Conservation (phyloP, 2,888 invertebrate genomes). For the Tinea trinotella region DNA sequence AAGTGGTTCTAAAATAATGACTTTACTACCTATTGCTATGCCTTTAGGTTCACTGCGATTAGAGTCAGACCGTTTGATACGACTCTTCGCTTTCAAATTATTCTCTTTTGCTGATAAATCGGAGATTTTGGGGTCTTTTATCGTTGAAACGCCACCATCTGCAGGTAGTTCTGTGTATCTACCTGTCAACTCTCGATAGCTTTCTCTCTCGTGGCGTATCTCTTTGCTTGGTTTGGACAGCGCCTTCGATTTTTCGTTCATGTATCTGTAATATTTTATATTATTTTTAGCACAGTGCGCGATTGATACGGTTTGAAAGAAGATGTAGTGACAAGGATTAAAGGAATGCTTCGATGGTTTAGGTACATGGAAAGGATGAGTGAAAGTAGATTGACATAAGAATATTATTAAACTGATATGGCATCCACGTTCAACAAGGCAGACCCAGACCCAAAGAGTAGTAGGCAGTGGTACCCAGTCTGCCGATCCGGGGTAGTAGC, state of each 20-base stretch:
- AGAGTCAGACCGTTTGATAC: slow-evolving; percentile 58
- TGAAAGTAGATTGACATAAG: too few relatives aligned
- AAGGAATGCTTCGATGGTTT: too few relatives aligned
- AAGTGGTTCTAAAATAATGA: slow-evolving; percentile 57
- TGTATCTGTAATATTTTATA: slow-evolving; percentile 39
- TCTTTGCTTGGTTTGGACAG: slow-evolving; percentile 62
- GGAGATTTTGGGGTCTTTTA: slow-evolving; percentile 46
- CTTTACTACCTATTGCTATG: slow-evolving; percentile 59
- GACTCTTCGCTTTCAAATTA: slow-evolving; percentile 41
- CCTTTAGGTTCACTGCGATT: slow-evolving; percentile 51
- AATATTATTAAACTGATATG: too few relatives aligned
- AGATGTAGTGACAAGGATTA: too few relatives aligned
- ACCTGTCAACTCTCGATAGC: slow-evolving; percentile 60
- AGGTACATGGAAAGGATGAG: too few relatives aligned
- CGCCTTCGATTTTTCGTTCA: slow-evolving; percentile 60
- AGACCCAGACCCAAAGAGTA: too few relatives aligned
- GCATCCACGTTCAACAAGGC: too few relatives aligned
- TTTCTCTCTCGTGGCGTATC: slow-evolving; percentile 60
- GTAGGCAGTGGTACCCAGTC: too few relatives aligned
- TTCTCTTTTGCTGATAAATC: slow-evolving; percentile 50
- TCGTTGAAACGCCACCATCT: slow-evolving; percentile 40
- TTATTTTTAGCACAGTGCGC: too few relatives aligned
- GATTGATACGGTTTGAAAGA: too few relatives aligned
- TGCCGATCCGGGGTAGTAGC: too few relatives aligned
- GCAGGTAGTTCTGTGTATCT: slow-evolving; percentile 54